Base-by-base conservation (phyloP, 2,113 vertebrate species). In the Grus americana region DNA sequence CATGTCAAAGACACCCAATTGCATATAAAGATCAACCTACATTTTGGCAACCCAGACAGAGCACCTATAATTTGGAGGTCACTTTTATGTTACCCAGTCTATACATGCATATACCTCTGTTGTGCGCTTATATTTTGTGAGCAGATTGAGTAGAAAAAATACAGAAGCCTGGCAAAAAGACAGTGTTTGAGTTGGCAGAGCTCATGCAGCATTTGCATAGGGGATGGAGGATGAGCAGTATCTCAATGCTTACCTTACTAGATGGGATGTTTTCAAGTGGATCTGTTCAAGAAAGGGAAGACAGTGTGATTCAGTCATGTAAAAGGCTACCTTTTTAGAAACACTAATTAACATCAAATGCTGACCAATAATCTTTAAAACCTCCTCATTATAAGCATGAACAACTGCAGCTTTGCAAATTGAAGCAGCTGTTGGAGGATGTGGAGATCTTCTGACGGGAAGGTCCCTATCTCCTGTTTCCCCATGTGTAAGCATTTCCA, bases 61-160 rank as follows among this genome's bases (percentile, higher is more conserved):
- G 18, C 38, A 91, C 24, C 40, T 72, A 2, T 17, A 50, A 71
- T 54, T 82, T 86, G 34, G 24, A 55, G 21, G 21, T 47, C 12
- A 20, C 18, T 86, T 76, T 63, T 59, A 44, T 7, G 6, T 52
- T 47, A 59, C 23, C 16, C 19, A 6, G 23, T 68, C 47, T 47
- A 57, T 29, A 23, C 0, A 1, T 19, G 5, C 7, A 40, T 18
- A 55, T 34, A 32, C 10, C 10, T 91, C 52, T 63, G n/a, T 29
- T 59, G 16, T 30, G 9, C 0, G 0, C 16, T 73, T 95, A 16
- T 0, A 62, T 42, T 14, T 16, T 26, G 15, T n/a, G 38, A 92
- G n/a, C 44, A 82, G 16, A 40, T 3, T 13, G 27, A 73, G 47
- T 3, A 38, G 49, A 52, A 52, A 86, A 63, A 57, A 2, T 1